These are phyloP conservation scores for Drosophila nasuta DNA, from an alignment of 1,140 invertebrate species.

Conservation along the genomic window DNA sequence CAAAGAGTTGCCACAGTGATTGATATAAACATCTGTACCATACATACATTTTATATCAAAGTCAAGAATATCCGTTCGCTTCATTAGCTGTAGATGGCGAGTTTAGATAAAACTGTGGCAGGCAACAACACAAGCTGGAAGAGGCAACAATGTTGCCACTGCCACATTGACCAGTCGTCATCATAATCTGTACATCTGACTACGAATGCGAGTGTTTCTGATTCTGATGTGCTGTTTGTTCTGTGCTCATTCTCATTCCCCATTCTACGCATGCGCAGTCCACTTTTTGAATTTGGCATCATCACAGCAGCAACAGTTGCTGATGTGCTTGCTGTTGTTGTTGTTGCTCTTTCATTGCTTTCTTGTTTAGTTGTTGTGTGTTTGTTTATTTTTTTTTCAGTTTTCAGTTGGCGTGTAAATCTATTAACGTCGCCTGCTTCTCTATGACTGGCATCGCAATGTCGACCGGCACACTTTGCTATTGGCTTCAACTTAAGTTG, in stretches of 20 bases:
- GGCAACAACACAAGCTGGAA: conserved; percentile 8
- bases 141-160: conserved; percentile 45
- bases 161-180: conserved; percentile 25
- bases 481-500: background rate
- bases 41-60: too few relatives aligned
- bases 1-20: too few relatives aligned
- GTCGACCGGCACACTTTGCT: conserved; percentile 58
- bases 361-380: conserved; percentile 15
- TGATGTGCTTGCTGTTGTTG: conserved; percentile 3
- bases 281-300: conserved; percentile 79
- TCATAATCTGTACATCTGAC: conserved; percentile 30
- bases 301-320: conserved; percentile 56
- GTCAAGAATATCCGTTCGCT: conserved; percentile 43
- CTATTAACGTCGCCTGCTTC: conserved; percentile 66
- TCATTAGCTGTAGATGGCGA: conserved; percentile 69
- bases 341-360: conserved; percentile 43
- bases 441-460: conserved; percentile 59
- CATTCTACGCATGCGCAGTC: conserved; percentile 77
- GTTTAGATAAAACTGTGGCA: conserved; percentile 20
- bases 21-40: too few relatives aligned
- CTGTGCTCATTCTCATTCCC: conserved; percentile 72
- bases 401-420: conserved; percentile 69
- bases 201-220: background rate
- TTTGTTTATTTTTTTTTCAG: too few relatives aligned
- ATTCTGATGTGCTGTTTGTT: conserved; percentile 23